Percentiles rank a stretch among this genome's conserved stretches.
These are phyloP conservation scores for Phaethornis superciliosus DNA, from an alignment of 2,113 vertebrate genomes.

Conservation along the genomic window DNA sequence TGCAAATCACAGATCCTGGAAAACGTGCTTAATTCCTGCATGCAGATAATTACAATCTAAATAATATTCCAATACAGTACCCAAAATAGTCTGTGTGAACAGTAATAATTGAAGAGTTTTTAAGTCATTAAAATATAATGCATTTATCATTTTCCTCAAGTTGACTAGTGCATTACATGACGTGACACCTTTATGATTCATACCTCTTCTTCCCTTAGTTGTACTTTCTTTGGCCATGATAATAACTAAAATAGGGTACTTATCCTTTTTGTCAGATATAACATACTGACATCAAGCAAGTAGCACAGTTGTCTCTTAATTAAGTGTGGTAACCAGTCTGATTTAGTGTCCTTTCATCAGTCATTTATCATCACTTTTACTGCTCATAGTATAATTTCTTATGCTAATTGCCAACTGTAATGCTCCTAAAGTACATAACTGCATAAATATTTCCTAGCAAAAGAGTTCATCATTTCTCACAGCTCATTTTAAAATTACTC, in stretches of 20 bases:
- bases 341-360: constrained; percentile 61
- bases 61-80: constrained; percentile 63
- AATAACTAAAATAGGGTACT: constrained; percentile 43
- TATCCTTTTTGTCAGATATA: constrained; percentile 40
- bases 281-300: constrained; percentile 45
- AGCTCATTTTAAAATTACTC: neutral
- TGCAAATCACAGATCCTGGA: neutral
- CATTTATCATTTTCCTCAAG: constrained; percentile 68
- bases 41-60: constrained; percentile 64
- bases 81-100: constrained; percentile 47
- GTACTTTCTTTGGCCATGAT: neutral
- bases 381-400: constrained; percentile 40
- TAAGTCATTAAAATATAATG: constrained; percentile 71
- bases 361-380: constrained; percentile 59
- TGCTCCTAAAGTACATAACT: constrained; percentile 34
- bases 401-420: constrained; percentile 50
- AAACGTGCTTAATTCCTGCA: neutral
- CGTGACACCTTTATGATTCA: constrained; percentile 21
- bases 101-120: constrained; percentile 70
- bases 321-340: constrained; percentile 56
- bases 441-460: constrained; percentile 49
- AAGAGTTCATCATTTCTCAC: neutral
- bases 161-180: constrained; percentile 44
- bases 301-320: constrained; percentile 51
- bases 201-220: constrained; percentile 4